Evolutionary conservation across 2,113 vertebrate species (phyloP).

Genomic region (Sprattus sprattus): DNA sequence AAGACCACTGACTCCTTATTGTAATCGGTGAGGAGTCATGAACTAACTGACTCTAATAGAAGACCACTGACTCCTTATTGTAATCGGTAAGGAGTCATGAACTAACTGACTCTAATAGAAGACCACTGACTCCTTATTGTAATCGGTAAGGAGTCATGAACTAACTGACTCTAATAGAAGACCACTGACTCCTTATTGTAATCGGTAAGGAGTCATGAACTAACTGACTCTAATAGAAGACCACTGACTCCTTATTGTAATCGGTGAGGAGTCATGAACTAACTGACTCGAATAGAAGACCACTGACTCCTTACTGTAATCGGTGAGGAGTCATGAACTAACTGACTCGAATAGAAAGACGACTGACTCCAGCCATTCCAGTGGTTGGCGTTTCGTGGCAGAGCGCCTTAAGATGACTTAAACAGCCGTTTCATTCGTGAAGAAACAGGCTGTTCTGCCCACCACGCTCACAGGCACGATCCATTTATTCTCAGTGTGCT

Average conservation of each 20-base stretch:
- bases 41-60: background rate
- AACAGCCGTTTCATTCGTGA: background rate
- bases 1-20: background rate
- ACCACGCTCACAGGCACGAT: background rate
- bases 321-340: background rate
- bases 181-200: background rate
- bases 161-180: background rate
- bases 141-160: background rate
- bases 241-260: background rate
- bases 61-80: background rate
- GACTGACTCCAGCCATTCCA: background rate
- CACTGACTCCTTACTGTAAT: background rate
- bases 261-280: background rate
- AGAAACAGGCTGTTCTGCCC: background rate
- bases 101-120: background rate
- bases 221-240: background rate
- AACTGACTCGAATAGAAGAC: background rate
- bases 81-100: background rate
- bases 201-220: background rate
- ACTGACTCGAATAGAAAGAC: background rate
- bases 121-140: background rate
- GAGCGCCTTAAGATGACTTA: background rate
- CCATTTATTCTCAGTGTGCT: conserved; percentile 27
- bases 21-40: background rate
- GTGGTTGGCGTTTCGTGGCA: background rate